These are phyloP conservation scores for Dexiosoma caninum DNA, from an alignment of 2,888 invertebrate genomes.

Conservation along the genomic window DNA sequence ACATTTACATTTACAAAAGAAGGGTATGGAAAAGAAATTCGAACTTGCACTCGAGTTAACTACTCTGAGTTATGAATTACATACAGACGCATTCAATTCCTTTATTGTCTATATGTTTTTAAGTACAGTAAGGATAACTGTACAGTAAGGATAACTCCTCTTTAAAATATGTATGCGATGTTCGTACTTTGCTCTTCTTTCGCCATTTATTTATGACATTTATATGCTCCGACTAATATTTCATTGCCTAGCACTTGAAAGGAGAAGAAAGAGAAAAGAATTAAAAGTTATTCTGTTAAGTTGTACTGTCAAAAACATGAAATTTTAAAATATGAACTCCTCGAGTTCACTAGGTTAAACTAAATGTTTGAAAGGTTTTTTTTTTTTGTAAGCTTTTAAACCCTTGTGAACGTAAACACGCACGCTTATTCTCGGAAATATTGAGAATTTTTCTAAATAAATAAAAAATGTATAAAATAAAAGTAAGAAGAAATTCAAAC, in stretches of 20 bases:
- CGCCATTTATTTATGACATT: background rate
- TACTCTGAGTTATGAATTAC: background rate
- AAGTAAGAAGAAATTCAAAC: background rate
- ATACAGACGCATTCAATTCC: background rate
- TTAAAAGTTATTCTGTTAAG: background rate
- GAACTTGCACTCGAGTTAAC: slow-evolving; percentile 20
- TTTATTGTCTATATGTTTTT: slow-evolving; percentile 1
- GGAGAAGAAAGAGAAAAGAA: background rate
- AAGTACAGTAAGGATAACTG: slow-evolving; percentile 14
- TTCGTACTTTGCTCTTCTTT: background rate
- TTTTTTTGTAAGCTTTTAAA: background rate
- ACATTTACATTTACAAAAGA: background rate
- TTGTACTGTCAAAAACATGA: slow-evolving; percentile 34
- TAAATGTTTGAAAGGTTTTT: background rate
- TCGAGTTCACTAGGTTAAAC: slow-evolving; percentile 46
- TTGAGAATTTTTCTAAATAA: background rate
- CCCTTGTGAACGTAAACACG: background rate
- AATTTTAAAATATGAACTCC: slow-evolving; percentile 61
- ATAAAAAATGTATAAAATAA: background rate
- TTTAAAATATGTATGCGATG: background rate
- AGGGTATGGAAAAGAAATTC: background rate
- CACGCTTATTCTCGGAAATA: background rate
- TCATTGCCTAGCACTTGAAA: background rate
- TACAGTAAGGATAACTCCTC: no score
- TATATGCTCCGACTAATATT: background rate